phyloP scores from a whole-genome alignment of 2,113 vertebrate genomes.

The Brienomyrus brachyistius region DNA sequence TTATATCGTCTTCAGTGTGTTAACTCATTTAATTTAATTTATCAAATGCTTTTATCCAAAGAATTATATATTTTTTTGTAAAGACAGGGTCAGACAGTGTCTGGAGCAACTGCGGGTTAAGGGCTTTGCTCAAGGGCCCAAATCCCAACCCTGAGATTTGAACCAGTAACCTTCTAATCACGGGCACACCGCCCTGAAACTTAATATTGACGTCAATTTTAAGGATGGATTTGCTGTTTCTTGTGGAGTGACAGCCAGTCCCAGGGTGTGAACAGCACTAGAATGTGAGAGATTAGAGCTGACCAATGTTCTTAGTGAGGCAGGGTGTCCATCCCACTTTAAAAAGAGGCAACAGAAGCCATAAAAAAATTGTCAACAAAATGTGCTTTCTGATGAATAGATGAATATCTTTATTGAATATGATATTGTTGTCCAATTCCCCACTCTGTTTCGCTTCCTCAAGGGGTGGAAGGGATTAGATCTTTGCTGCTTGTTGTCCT shows the following conservation, averaged over 20 bases:
- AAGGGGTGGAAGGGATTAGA: background rate
- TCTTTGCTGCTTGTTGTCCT: background rate
- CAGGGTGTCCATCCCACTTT: background rate
- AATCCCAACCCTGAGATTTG: background rate
- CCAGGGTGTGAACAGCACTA: background rate
- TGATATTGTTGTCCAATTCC: background rate
- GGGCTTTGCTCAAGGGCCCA: background rate
- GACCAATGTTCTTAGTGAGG: background rate
- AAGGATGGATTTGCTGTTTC: background rate
- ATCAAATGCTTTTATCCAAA: background rate
- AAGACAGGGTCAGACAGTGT: background rate
- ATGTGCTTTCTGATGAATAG: background rate
- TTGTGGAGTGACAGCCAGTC: background rate
- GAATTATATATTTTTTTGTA: background rate
- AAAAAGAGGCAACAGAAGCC: background rate
- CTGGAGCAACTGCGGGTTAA: background rate
- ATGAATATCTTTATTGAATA: background rate
- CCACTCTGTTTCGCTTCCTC: background rate
- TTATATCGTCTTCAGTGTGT: background rate
- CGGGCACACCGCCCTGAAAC: background rate
- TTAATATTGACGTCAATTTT: background rate
- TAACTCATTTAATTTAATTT: background rate
- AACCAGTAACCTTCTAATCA: background rate
- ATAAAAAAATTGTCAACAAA: background rate
- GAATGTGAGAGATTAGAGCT: background rate